Evolutionary conservation across 2,888 invertebrate genomes (phyloP), one percentile per base, ranked within the genome.

Genomic region (Apamea anceps): DNA sequence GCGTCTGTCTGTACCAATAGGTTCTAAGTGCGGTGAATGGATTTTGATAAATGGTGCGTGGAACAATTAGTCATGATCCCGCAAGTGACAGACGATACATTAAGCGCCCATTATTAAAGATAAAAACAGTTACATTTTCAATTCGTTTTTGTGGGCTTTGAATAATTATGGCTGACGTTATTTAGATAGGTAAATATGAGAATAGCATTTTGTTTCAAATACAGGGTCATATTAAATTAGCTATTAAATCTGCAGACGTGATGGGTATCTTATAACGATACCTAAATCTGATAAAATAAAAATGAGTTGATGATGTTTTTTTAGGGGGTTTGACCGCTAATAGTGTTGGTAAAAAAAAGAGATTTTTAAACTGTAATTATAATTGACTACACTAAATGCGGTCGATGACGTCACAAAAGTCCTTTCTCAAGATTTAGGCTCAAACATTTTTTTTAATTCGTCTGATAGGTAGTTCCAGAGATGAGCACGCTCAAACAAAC

Each of bases 51-150:
- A 88, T 87, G 84, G 88, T 73, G 37, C 65, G 28, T 72, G 37
- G 80, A 83, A 83, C 86, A 87, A 87, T 87, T 87, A 87, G 88
- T 87, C 88, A 85, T 83, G 80, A 83, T 85, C 84, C 88, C 88
- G 65, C 80, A 72, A 80, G 77, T 79, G 83, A 88, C 88, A 87
- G 77, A 63, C 67, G 71, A 72, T 25, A 81, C 66, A 88, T 87
- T 68, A 83, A 60, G 72, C 73, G 57, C 67, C 71, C 71, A 88
- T 79, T 77, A 80, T 67, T 65, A 75, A 63, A 70, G 76, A 80
- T 79, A 80, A 79, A 81, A 79, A 72, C 60, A 48, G 75, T 76
- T 32, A 57, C 37, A 68, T 82, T 62, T 79, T 79, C 67, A 62
- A 67, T 71, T 75, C 18, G 42, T 45, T 67, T 77, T 68, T 62